Conservation (phyloP, 2,888 invertebrate species). For the Ferrisia virgata region DNA sequence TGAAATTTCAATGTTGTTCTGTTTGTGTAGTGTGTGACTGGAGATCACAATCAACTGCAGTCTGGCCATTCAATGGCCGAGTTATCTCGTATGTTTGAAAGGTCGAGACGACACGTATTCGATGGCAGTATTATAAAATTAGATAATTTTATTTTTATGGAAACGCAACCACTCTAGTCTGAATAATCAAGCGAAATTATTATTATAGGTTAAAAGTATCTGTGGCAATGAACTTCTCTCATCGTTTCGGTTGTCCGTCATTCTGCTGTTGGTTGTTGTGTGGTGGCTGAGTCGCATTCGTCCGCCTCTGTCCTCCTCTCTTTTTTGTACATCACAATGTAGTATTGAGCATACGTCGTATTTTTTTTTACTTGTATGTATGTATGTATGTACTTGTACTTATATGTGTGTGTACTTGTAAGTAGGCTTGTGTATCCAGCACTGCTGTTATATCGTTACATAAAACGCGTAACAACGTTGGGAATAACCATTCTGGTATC, state of each 20-base stretch:
- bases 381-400: neutral
- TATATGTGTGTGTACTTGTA: neutral
- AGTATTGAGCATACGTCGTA: too few species aligned
- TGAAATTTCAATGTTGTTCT: too few species aligned
- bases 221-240: neutral
- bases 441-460: neutral
- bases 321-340: too few species aligned
- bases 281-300: neutral
- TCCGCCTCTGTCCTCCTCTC: too few species aligned
- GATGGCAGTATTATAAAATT: neutral
- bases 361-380: too few species aligned
- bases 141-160: neutral
- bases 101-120: too few species aligned
- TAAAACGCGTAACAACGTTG: neutral
- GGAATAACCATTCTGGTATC: neutral
- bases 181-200: neutral
- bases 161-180: neutral
- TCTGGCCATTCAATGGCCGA: neutral
- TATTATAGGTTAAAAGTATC: slow-evolving; percentile 3
- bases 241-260: neutral
- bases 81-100: neutral
- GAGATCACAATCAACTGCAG: too few species aligned
- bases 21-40: too few species aligned
- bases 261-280: neutral
- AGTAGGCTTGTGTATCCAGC: neutral